Percentiles rank a stretch among this genome's conserved stretches.
phyloP scores from a whole-genome alignment of 2,888 invertebrate species.

The Amiota communis region DNA sequence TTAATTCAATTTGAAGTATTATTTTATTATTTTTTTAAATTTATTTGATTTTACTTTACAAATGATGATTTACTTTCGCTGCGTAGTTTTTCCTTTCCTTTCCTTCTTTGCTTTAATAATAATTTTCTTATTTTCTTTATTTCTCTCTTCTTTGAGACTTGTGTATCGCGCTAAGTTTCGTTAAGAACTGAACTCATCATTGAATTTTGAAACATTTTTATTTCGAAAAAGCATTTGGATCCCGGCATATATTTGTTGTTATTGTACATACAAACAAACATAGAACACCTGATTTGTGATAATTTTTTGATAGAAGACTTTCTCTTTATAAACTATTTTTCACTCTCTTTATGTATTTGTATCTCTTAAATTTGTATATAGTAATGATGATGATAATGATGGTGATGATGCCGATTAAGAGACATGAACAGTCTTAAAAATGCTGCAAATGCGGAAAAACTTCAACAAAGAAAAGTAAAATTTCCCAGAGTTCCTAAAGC shows the following conservation, averaged over 20 bases:
- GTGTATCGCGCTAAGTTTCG: constrained; percentile 57
- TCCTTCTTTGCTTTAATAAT: too few relatives aligned
- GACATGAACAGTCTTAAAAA: not conserved
- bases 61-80: not conserved
- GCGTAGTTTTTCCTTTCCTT: constrained; percentile 5
- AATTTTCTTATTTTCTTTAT: constrained; percentile 36
- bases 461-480: constrained; percentile 12
- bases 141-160: constrained; percentile 34
- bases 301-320: constrained; percentile 1
- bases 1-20: constrained; percentile 42
- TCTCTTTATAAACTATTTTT: constrained; percentile 1
- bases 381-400: too few relatives aligned
- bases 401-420: not conserved
- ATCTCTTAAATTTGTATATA: not conserved
- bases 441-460: constrained; percentile 37
- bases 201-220: constrained; percentile 61
- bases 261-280: not conserved
- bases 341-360: not conserved
- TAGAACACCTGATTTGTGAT: too few relatives aligned
- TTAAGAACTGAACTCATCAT: constrained; percentile 57
- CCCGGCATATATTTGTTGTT: not conserved
- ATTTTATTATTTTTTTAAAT: constrained; percentile 37
- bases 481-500: not conserved
- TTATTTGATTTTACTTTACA: constrained; percentile 46
- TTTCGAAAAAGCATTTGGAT: constrained; percentile 50